Evolutionary conservation across 2,888 invertebrate species (phyloP).

Genomic region (Melieria picta): DNA sequence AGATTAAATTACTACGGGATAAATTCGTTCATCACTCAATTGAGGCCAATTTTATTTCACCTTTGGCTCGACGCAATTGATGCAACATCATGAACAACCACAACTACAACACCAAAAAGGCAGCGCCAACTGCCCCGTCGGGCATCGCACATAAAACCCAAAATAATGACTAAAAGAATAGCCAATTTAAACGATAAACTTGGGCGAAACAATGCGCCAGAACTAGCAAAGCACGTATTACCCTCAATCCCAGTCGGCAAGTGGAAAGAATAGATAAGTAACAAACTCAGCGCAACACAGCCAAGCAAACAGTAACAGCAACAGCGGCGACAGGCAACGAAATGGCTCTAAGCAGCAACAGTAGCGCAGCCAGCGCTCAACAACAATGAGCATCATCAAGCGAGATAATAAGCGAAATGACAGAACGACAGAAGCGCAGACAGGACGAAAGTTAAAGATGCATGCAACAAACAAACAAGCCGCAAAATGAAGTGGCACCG

Average conservation of each 20-base stretch:
- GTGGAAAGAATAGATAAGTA: conserved; percentile 39
- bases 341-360: conserved; percentile 15
- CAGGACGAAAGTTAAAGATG: conserved; percentile 22
- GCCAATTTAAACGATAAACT: neutral
- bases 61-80: too few relatives aligned
- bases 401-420: conserved; percentile 20
- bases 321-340: conserved; percentile 1
- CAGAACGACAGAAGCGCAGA: conserved; percentile 13
- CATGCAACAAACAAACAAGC: conserved; percentile 12
- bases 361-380: conserved; percentile 21
- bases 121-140: too few relatives aligned
- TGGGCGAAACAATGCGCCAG: neutral
- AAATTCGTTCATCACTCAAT: too few relatives aligned
- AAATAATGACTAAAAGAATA: conserved; percentile 3
- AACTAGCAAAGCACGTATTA: conserved; percentile 34
- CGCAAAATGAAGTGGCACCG: conserved; percentile 6
- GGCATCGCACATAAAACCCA: too few relatives aligned
- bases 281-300: conserved; percentile 3
- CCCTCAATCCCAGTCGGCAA: conserved; percentile 43
- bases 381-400: conserved; percentile 40
- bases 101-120: too few relatives aligned
- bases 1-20: too few relatives aligned
- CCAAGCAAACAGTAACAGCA: conserved; percentile 5
- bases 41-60: too few relatives aligned
- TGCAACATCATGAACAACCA: too few relatives aligned